phyloP scores from a whole-genome alignment of 2,888 invertebrate genomes.

The Cremastobaeus sp. region DNA sequence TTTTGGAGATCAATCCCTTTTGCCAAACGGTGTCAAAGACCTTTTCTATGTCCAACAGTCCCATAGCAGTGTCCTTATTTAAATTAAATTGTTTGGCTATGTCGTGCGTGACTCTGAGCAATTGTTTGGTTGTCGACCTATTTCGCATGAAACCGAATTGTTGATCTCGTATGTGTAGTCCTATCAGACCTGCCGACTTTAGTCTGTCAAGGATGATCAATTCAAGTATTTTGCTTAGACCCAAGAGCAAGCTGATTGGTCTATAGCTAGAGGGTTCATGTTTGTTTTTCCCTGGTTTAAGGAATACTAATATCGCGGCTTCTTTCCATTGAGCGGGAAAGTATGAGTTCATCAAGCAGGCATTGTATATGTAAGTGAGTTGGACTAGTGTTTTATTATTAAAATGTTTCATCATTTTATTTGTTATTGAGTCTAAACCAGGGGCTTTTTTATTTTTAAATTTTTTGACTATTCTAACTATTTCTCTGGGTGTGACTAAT shows the following conservation, averaged over 20 bases:
- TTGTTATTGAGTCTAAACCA: background rate
- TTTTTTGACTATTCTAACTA: background rate
- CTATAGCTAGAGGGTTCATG: constrained; percentile 18
- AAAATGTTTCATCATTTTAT: background rate
- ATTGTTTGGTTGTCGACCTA: constrained; percentile 60
- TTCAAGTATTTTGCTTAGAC: constrained; percentile 63
- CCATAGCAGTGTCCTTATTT: background rate
- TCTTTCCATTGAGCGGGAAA: constrained; percentile 36
- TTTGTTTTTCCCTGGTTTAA: constrained; percentile 33
- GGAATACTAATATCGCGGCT: constrained; percentile 33
- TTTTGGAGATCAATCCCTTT: constrained; percentile 11
- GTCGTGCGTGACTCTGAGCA: constrained; percentile 53
- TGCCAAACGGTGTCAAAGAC: constrained; percentile 8
- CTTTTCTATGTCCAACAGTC: background rate
- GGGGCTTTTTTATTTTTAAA: background rate
- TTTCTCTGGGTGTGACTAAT: background rate
- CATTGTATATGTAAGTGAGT: constrained; percentile 38
- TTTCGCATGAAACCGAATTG: constrained; percentile 64
- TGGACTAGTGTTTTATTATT: constrained; percentile 34
- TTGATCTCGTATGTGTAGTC: constrained; percentile 46
- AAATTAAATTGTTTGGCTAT: constrained; percentile 42
- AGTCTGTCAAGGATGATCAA: constrained; percentile 55
- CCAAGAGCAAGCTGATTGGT: constrained; percentile 34
- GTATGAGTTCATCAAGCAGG: constrained; percentile 14
- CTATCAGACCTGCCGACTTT: constrained; percentile 31